Evolutionary conservation across 2,888 invertebrate genomes (phyloP).

Genomic region (Pemphredon lugubris): DNA sequence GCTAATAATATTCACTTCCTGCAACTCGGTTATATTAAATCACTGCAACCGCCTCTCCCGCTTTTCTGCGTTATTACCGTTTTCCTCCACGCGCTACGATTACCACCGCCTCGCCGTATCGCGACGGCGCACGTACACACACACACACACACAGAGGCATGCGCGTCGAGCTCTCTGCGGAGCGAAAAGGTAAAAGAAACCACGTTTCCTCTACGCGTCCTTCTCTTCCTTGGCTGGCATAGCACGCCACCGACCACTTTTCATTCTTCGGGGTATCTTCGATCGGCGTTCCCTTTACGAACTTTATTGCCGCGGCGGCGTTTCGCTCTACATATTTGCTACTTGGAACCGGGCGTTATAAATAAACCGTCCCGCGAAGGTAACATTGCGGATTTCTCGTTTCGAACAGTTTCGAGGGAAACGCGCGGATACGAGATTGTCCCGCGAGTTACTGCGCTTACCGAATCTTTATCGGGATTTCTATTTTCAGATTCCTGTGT

Average conservation of each 20-base stretch:
- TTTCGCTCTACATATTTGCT: conserved; percentile 35
- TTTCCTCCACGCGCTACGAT: conserved; percentile 50
- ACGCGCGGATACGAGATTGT: too few relatives aligned
- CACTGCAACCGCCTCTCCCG: conserved; percentile 58
- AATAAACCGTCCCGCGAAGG: too few relatives aligned
- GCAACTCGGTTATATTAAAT: conserved; percentile 72
- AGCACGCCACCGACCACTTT: conserved; percentile 12
- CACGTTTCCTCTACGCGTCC: conserved; percentile 41
- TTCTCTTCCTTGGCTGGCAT: conserved; percentile 13
- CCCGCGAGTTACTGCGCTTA: too few relatives aligned
- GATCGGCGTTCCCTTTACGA: conserved; percentile 28
- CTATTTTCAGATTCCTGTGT: too few relatives aligned
- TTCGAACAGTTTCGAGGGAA: too few relatives aligned
- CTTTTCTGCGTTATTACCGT: conserved; percentile 65
- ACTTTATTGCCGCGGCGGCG: conserved; percentile 26
- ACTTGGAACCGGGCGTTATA: background rate
- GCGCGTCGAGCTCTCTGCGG: background rate
- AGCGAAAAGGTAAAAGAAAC: conserved; percentile 39
- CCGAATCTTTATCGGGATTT: too few relatives aligned
- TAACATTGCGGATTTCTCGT: too few relatives aligned
- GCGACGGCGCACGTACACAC: conserved; percentile 10
- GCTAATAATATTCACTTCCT: conserved; percentile 77
- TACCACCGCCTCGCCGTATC: conserved; percentile 15
- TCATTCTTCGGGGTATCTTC: conserved; percentile 33
- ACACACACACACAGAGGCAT: background rate